Evolutionary conservation across 2,888 invertebrate species (phyloP), one percentile per base, ranked within the genome.

Genomic region (Drosophila falleni): DNA sequence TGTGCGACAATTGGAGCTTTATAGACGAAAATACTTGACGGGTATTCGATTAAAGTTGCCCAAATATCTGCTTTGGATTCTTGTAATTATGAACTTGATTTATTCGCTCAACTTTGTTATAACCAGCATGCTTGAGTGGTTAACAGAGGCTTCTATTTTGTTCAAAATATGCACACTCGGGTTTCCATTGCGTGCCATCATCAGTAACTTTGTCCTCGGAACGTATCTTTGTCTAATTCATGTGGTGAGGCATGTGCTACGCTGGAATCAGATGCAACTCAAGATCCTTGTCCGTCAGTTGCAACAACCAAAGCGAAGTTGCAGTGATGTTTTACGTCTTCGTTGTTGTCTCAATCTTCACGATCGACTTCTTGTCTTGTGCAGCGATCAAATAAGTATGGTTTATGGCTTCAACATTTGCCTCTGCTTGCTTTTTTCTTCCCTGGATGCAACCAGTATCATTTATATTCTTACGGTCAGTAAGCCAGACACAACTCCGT

Each of bases 361-460:
- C 37, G 88, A 90, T 74, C 78, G 82, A 5, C 31, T 89, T n/a
- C 54, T 81, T 0, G 60, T 81, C 3, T 35, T 89, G 13, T 89
- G 87, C 62, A 75, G 71, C 26, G 80, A 78, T 56, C 78, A 89
- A 23, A 78, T 91, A 0, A 89, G 88, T 53, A 26, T 75, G 3
- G 74, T 85, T 0, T 90, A 90, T 41, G 91, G 91, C 4, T 77
- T 90, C n/a, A 76, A 73, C 10, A 70, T 79, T 31, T 61, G 85
- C 50, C 41, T 87, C 0, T 74, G 80, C 5, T 58, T 80, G 31
- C 29, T 84, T 11, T 82, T 81, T 13, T 71, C 74, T 23, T 87
- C 78, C 0, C 42, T 89, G 41, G 89, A 89, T 44, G 64, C 77
- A 0, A 77, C 81, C 0, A 77, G 76, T 2, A 72, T 82, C 9